Evolutionary conservation across 2,113 vertebrate genomes (phyloP).

Genomic region (Mionectes macconnelli): DNA sequence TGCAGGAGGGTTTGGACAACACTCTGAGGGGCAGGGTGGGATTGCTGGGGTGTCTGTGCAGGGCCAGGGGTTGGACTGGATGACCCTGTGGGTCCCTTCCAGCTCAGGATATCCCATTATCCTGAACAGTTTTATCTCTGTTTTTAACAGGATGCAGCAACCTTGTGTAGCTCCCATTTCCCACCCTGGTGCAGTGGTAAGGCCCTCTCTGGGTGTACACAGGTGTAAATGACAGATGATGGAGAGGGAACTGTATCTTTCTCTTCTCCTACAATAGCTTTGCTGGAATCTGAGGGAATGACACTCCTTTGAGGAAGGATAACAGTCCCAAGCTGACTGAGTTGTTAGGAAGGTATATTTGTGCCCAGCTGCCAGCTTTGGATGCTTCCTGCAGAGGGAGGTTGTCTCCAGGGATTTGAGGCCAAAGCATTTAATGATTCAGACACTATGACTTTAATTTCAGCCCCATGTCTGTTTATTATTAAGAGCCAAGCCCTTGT

Average conservation of each 20-base stretch:
- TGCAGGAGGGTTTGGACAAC: fast-evolving
- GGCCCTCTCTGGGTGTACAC: background rate
- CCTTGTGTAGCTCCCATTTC: background rate
- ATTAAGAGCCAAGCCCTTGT: background rate
- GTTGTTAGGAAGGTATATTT: background rate
- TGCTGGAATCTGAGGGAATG: background rate
- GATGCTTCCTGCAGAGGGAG: background rate
- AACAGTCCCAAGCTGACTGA: background rate
- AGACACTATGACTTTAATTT: background rate
- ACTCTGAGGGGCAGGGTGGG: background rate
- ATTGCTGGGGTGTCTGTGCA: background rate
- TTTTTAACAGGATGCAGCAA: background rate
- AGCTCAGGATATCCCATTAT: background rate
- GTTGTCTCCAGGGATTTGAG: background rate
- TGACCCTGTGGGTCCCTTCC: background rate
- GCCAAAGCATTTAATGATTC: background rate
- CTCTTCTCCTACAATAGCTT: background rate
- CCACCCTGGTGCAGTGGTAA: background rate
- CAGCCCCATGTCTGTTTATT: background rate
- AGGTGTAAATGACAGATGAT: background rate
- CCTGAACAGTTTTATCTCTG: background rate
- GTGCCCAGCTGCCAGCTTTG: background rate
- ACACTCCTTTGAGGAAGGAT: background rate
- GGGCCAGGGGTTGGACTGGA: background rate
- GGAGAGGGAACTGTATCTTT: background rate